Conservation (phyloP, 2,888 invertebrate species). For the Eupithecia centaureata region DNA sequence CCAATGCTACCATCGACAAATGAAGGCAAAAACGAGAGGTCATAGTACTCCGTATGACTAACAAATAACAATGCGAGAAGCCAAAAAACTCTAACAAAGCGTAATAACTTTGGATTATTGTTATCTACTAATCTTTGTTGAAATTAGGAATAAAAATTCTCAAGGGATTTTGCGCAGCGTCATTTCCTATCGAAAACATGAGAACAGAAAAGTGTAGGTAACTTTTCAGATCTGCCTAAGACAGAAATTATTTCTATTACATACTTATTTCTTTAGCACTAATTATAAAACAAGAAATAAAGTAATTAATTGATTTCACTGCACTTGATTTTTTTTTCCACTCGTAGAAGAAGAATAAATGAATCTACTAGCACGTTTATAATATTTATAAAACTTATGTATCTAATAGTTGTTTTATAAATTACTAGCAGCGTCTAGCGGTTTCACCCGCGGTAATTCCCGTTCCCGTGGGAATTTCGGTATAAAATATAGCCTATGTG, state of each 20-base stretch:
- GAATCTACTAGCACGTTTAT: too few species aligned
- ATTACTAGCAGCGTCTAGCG: too few species aligned
- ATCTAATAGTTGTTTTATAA: too few species aligned
- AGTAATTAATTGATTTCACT: too few species aligned
- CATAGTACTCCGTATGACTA: constrained; percentile 69
- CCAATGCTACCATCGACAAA: constrained; percentile 71
- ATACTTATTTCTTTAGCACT: too few species aligned
- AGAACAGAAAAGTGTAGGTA: not conserved
- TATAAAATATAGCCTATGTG: too few species aligned
- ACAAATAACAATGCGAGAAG: constrained; percentile 52
- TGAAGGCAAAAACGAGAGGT: constrained; percentile 72
- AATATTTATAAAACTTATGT: too few species aligned
- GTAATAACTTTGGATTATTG: constrained; percentile 48
- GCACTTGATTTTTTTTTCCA: not conserved
- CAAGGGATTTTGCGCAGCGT: constrained; percentile 28
- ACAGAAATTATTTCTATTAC: too few species aligned
- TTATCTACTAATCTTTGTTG: constrained; percentile 37
- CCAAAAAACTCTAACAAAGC: constrained; percentile 67
- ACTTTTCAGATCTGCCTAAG: not conserved
- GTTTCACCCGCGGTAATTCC: too few species aligned
- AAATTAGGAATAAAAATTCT: constrained; percentile 20
- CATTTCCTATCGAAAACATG: constrained; percentile 26
- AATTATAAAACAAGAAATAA: not conserved
- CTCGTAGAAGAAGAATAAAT: too few species aligned
- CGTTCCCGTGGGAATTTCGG: too few species aligned